These are phyloP conservation scores for Trachemys scripta DNA, from an alignment of 2,113 vertebrate species.

Conservation along the genomic window DNA sequence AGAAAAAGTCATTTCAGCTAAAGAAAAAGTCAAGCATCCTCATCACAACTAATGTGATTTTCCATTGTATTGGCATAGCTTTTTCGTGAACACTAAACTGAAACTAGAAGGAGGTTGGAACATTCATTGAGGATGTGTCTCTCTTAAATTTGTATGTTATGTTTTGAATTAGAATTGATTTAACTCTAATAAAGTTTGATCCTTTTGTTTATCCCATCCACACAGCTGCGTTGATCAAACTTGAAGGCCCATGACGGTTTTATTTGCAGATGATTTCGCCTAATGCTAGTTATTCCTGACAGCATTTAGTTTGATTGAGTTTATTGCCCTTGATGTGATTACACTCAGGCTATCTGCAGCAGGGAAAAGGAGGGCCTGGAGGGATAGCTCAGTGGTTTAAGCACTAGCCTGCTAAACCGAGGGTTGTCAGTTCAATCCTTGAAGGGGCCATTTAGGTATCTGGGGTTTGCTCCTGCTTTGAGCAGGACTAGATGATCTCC, in stretches of 20 bases:
- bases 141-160: background rate
- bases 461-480: too few species aligned
- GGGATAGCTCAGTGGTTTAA: too few species aligned
- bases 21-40: background rate
- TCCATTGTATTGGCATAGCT: background rate
- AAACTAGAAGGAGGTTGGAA: background rate
- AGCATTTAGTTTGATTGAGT: constrained; percentile 25
- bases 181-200: constrained; percentile 16
- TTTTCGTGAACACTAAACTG: background rate
- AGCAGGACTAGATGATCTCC: too few species aligned
- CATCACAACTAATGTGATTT: constrained; percentile 2
- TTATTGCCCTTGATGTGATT: constrained; percentile 5
- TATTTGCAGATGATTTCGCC: constrained; percentile 26
- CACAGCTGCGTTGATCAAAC: background rate
- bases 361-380: background rate
- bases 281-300: constrained; percentile 6
- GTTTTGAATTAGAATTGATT: background rate
- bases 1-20: too few species aligned
- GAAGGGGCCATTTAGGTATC: too few species aligned
- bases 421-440: too few species aligned
- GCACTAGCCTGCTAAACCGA: too few species aligned
- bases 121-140: background rate
- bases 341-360: accelerated
- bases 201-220: constrained; percentile 29
- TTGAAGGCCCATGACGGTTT: background rate